These are phyloP conservation scores for Chiridota heheva DNA, from an alignment of 35 echinoderm and acorn worm genomes.

Conservation along the genomic window DNA sequence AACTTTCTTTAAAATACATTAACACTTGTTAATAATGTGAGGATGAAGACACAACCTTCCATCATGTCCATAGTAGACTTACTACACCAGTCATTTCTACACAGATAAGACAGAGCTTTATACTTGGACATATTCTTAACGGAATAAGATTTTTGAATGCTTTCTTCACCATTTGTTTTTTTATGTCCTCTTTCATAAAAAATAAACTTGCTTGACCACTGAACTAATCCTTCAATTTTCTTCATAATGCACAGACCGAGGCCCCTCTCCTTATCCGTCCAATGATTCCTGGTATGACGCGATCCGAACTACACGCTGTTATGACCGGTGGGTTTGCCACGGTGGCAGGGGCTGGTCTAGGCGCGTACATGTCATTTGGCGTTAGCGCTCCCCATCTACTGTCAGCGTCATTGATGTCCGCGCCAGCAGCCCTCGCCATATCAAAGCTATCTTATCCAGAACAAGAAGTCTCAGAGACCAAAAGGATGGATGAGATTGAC, in stretches of 20 bases:
- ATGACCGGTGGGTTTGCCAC: conserved; percentile 52
- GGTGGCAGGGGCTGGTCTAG: conserved; percentile 32
- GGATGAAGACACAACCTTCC: too few relatives aligned
- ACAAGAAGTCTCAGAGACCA: conserved; percentile 20
- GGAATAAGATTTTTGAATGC: too few relatives aligned
- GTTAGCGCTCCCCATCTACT: conserved; percentile 49
- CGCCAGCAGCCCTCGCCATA: conserved; percentile 41
- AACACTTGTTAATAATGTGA: too few relatives aligned
- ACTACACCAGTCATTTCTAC: too few relatives aligned
- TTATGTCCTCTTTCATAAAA: too few relatives aligned
- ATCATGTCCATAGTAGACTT: too few relatives aligned
- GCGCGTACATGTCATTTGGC: conserved; percentile 44
- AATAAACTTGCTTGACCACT: too few relatives aligned
- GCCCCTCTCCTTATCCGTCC: conserved; percentile 33
- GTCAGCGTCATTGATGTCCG: conserved; percentile 35
- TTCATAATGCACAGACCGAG: conserved; percentile 30
- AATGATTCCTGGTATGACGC: conserved; percentile 36
- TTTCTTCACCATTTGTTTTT: too few relatives aligned
- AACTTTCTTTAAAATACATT: too few relatives aligned
- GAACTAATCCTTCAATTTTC: conserved; percentile 1
- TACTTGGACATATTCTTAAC: too few relatives aligned
- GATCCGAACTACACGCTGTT: conserved; percentile 44
- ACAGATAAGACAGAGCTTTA: too few relatives aligned
- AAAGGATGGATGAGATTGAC: conserved; percentile 26
- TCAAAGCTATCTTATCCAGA: conserved; percentile 48